Base-by-base conservation (phyloP, 2,888 invertebrate genomes). In the Morpho achilles region DNA sequence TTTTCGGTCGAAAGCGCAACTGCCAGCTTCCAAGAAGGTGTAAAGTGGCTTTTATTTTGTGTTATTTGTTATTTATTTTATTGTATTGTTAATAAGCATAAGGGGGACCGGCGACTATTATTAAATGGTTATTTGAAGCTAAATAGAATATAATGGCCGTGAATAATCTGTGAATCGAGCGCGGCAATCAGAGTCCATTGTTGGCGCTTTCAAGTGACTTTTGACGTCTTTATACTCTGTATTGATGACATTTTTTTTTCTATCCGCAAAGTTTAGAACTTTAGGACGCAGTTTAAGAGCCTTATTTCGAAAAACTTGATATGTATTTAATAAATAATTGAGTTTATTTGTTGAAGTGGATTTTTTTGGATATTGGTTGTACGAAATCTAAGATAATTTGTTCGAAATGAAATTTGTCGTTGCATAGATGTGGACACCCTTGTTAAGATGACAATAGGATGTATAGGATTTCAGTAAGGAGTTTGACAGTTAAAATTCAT, bases 31-130 rank as follows among this genome's bases (percentile, higher is more conserved):
- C 83, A 79, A 84, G 89, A 90, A 90, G 87, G 89, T 90, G 90
- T 90, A 90, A 90, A 89, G 86, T 90, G 87, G 84, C 72, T 69
- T 79, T 81, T 83, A 82, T 83, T 86, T 87, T 79, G 74, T 79
- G 76, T 80, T 81, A 79, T 81, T 81, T 87, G 84, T 82, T 86
- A 87, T 85, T 89, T 89, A 88, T 87, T 87, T 89, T 84, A 88
- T 88, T 89, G 87, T 89, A 87, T 90, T 90, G 87, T 90, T 90
- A 89, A 90, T 90, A 88, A 84, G 87, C 87, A 83, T 83, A 82
- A 81, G 82, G 84, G 77, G 82, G 77, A 79, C 79, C 77, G 75
- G 73, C 79, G 80, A 83, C 82, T 84, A 88, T 79, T 82, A 81
- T 90, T 89, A 89, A 89, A 90, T 81, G 88, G 80, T 89, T 89